These are phyloP conservation scores for Labrus mixtus DNA, from an alignment of 2,113 vertebrate species.

Conservation along the genomic window DNA sequence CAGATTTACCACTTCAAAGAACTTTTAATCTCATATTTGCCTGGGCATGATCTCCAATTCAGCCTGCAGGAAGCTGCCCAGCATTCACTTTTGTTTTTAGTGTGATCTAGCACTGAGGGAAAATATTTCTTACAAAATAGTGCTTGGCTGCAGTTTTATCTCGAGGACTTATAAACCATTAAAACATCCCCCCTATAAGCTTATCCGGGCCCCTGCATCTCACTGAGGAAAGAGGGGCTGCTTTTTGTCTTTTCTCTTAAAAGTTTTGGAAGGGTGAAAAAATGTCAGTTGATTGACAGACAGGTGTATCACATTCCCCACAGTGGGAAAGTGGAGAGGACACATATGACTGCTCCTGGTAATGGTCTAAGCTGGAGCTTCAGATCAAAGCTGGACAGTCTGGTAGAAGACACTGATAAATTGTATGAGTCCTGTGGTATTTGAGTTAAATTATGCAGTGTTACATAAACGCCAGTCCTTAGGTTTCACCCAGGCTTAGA, in stretches of 20 bases:
- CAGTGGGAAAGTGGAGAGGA: conserved; percentile 58
- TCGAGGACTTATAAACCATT: background rate
- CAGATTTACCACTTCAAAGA: conserved; percentile 56
- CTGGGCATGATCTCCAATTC: conserved; percentile 32
- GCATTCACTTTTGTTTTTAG: conserved; percentile 18
- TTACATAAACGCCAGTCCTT: conserved; percentile 45
- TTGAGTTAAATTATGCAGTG: conserved; percentile 59
- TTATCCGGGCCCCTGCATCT: background rate
- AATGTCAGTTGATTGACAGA: conserved; percentile 55
- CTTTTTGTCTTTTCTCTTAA: background rate
- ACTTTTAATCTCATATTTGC: conserved; percentile 58
- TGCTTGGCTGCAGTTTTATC: background rate
- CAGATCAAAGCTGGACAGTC: conserved; percentile 69
- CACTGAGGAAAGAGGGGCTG: background rate
- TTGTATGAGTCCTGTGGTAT: conserved; percentile 35
- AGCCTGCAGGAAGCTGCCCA: conserved; percentile 24
- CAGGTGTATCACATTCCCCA: conserved; percentile 60
- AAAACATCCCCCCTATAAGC: background rate
- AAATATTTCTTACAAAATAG: background rate
- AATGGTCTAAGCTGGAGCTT: conserved; percentile 52
- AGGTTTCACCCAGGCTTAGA: conserved; percentile 34
- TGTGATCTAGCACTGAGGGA: conserved; percentile 19
- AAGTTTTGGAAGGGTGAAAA: conserved; percentile 7
- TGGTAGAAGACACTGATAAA: conserved; percentile 36
- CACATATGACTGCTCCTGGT: conserved; percentile 61